A percentile compares a stretch with the other conserved stretches of the same genome.
Conservation (phyloP, 2,888 invertebrate genomes). For the Amphipyra tragopoginis region DNA sequence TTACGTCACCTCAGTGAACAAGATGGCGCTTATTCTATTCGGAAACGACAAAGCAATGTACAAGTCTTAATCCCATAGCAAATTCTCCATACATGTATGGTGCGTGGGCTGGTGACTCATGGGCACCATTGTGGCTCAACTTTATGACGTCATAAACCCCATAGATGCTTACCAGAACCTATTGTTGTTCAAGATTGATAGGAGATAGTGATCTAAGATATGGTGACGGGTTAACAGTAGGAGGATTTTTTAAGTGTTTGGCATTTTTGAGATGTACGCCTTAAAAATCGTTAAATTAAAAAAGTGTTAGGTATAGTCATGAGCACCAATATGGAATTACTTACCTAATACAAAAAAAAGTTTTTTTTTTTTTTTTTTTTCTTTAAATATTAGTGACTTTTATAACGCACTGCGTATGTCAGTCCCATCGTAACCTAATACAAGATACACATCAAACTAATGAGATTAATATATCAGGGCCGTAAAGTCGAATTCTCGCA, state of each 20-base stretch:
- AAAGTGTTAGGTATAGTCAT: no score
- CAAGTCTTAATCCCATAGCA: conserved; percentile 13
- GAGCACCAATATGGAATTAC: no score
- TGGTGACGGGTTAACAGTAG: conserved; percentile 3
- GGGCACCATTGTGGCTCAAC: conserved; percentile 29
- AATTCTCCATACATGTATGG: conserved; percentile 26
- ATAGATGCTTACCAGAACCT: conserved; percentile 14
- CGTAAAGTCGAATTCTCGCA: no score
- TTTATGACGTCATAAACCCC: conserved; percentile 55
- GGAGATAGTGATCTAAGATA: conserved; percentile 35
- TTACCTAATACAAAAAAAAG: no score
- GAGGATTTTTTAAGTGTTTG: background rate
- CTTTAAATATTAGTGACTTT: no score
- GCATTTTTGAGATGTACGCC: background rate
- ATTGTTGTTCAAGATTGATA: conserved; percentile 43
- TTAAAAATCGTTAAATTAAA: no score
- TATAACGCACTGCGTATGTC: no score
- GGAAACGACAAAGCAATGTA: background rate
- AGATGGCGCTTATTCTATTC: background rate
- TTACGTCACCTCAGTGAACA: conserved; percentile 5
- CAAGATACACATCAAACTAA: no score
- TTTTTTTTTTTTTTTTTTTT: no score
- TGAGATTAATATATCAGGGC: no score
- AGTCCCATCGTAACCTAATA: no score
- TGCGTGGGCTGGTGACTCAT: conserved; percentile 44